Evolutionary conservation across 2,888 invertebrate species (phyloP).

Genomic region (Temnothorax ravouxi): DNA sequence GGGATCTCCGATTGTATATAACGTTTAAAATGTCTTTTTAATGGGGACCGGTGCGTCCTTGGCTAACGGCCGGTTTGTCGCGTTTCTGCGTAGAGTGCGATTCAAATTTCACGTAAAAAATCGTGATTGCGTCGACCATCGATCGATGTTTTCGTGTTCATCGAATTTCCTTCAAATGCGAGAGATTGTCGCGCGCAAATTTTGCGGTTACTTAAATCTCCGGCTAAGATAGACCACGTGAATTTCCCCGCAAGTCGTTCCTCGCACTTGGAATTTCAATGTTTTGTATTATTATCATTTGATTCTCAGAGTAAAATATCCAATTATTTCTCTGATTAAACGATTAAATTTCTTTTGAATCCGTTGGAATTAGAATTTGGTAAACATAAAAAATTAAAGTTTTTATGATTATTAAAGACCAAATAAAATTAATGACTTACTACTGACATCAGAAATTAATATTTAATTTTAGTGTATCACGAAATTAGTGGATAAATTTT

Average conservation of each 20-base stretch:
- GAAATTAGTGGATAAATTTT: neutral
- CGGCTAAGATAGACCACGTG: conserved; percentile 20
- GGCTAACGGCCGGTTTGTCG: neutral
- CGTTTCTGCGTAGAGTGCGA: neutral
- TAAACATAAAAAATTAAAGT: neutral
- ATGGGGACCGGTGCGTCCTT: conserved; percentile 4
- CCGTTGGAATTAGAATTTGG: neutral
- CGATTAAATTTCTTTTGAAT: neutral
- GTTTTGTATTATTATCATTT: neutral
- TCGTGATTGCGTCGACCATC: neutral
- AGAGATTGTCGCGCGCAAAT: neutral
- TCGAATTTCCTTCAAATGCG: neutral
- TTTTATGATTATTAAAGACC: neutral
- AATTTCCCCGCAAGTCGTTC: neutral
- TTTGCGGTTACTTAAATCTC: neutral
- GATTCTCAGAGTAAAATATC: neutral
- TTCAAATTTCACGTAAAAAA: neutral
- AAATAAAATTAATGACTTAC: neutral
- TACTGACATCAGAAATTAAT: neutral
- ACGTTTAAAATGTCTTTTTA: conserved; percentile 22
- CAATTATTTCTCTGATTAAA: neutral
- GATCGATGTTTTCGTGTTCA: neutral
- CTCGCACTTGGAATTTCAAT: neutral
- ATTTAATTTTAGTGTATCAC: neutral
- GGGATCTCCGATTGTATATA: conserved; percentile 31